A percentile compares a stretch with the other conserved stretches of the same genome.
phyloP scores from a whole-genome alignment of 1,140 invertebrate genomes.

The Ceratoteleas bidentatus region DNA sequence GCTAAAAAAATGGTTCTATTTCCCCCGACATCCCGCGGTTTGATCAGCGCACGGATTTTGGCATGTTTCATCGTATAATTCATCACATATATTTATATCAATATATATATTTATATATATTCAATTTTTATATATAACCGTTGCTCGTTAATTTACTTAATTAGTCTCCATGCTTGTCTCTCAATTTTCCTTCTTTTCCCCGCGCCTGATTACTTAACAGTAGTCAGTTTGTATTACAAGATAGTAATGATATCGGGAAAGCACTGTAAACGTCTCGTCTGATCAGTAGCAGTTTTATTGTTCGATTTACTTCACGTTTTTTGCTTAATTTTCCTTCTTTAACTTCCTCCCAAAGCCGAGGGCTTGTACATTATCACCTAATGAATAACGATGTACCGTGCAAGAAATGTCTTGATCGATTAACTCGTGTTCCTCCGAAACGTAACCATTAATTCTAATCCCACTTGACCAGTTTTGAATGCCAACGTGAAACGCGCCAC shows the following conservation, averaged over 20 bases:
- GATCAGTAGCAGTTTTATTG: conserved; percentile 72
- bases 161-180: conserved; percentile 25
- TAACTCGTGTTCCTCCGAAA: conserved; percentile 46
- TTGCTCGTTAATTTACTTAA: conserved; percentile 35
- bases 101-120: conserved; percentile 18
- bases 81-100: conserved; percentile 13
- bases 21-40: conserved; percentile 18
- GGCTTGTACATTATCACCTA: conserved; percentile 72
- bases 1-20: conserved; percentile 47
- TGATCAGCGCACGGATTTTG: conserved; percentile 43
- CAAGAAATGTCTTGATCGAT: conserved; percentile 69
- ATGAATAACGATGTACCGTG: conserved; percentile 72
- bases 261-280: conserved; percentile 68
- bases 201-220: conserved; percentile 55
- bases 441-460: conserved; percentile 56
- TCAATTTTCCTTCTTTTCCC: conserved; percentile 27
- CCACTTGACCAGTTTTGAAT: conserved; percentile 57
- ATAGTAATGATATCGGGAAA: conserved; percentile 66
- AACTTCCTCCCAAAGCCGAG: conserved; percentile 69
- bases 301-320: conserved; percentile 68
- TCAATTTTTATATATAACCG: neutral
- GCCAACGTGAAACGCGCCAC: conserved; percentile 63
- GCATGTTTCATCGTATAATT: neutral
- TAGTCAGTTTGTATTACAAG: conserved; percentile 48
- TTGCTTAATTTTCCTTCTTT: too few species aligned